Evolutionary conservation across 2,797 vertebrate genomes (phyloP).

Genomic region (Epinephelus awoara): DNA sequence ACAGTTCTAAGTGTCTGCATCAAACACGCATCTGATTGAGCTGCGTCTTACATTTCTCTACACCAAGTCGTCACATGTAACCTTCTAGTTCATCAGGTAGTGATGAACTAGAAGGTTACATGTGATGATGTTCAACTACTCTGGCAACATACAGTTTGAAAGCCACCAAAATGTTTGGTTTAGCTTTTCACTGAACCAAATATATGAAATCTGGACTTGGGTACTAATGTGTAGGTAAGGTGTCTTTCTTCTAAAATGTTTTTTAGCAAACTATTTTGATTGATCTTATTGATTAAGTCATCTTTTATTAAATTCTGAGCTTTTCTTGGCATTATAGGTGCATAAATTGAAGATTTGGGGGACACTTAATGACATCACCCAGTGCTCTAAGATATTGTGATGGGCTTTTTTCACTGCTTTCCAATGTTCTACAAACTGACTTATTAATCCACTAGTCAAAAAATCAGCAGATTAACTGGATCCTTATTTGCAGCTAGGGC

Average conservation of each 20-base stretch:
- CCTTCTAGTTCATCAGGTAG: neutral
- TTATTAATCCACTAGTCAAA: neutral
- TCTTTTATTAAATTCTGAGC: too few species aligned
- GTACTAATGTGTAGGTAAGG: too few species aligned
- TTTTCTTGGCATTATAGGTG: neutral
- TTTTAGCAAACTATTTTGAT: too few species aligned
- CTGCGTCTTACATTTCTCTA: neutral
- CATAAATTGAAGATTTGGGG: neutral
- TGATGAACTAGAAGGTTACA: too few species aligned
- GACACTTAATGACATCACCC: neutral
- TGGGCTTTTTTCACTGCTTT: neutral
- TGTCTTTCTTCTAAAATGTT: too few species aligned
- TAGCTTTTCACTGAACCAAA: neutral
- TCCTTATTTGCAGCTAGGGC: too few species aligned
- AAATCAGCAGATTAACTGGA: neutral
- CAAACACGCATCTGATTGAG: neutral
- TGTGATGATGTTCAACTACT: neutral
- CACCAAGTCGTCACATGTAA: conserved; percentile 5
- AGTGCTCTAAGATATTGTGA: neutral
- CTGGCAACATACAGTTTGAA: neutral
- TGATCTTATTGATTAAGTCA: too few species aligned
- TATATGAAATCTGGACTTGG: neutral
- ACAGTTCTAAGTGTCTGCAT: neutral
- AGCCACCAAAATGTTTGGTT: neutral
- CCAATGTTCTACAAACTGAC: neutral